These are phyloP conservation scores for Patiria pectinifera DNA, from an alignment of 53 echinoderm and acorn worm species.

Conservation along the genomic window DNA sequence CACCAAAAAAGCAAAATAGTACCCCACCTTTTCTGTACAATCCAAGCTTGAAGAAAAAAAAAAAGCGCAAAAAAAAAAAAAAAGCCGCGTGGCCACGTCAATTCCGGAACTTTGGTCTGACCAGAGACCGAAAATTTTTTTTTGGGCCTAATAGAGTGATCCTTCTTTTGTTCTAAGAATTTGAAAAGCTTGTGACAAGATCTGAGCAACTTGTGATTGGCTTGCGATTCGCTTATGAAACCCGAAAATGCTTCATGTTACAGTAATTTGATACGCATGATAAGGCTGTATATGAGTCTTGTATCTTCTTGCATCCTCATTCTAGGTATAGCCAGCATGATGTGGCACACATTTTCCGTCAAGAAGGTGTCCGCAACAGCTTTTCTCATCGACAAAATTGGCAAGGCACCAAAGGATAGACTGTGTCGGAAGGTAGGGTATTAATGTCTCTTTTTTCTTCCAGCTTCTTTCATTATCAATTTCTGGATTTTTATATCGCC, in stretches of 20 bases:
- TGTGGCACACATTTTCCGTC: conserved; percentile 95
- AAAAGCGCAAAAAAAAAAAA: no score
- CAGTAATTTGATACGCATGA: not conserved
- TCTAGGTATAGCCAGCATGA: conserved; percentile 85
- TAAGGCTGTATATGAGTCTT: not conserved
- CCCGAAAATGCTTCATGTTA: not conserved
- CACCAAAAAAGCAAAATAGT: no score
- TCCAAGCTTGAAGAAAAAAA: no score
- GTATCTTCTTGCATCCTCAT: not conserved
- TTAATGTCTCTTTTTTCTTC: not conserved
- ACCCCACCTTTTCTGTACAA: no score
- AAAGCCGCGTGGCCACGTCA: no score
- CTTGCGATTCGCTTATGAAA: not conserved
- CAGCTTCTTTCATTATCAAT: not conserved
- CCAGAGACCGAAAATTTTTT: no score
- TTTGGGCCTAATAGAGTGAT: no score
- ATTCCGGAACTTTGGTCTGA: no score
- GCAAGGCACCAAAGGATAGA: conserved; percentile 97
- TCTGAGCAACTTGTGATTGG: no score
- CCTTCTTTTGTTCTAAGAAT: no score
- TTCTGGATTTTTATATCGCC: not conserved
- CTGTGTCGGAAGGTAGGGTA: conserved; percentile 86
- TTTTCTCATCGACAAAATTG: conserved; percentile 97
- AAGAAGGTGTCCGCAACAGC: conserved; percentile 87
- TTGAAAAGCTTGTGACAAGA: no score